Evolutionary conservation across 2,797 vertebrate genomes (phyloP).

Genomic region (Botia kubotai): DNA sequence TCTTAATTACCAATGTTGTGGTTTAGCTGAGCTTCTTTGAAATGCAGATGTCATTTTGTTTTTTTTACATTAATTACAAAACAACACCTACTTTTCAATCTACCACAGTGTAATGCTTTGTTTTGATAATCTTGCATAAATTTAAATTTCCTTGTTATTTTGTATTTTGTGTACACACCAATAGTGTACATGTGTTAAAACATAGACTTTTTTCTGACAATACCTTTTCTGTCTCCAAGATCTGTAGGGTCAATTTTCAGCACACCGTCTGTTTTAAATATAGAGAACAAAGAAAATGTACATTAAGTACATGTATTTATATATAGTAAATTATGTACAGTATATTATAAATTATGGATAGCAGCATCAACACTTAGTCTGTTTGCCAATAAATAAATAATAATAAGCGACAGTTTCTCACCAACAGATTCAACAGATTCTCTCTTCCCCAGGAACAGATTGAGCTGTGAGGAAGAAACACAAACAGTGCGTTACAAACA

Average conservation of each 20-base stretch:
- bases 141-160: too few species aligned
- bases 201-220: background rate
- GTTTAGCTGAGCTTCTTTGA: too few species aligned
- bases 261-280: conserved; percentile 80
- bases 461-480: conserved; percentile 76
- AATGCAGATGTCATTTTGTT: too few species aligned
- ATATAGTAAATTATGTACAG: background rate
- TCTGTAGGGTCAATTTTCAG: conserved; percentile 84
- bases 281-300: background rate
- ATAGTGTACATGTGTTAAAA: too few species aligned
- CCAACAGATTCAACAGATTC: conserved; percentile 86
- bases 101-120: too few species aligned
- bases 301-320: background rate
- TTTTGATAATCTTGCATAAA: too few species aligned
- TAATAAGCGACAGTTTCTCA: conserved; percentile 44
- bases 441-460: conserved; percentile 88
- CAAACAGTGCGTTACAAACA: background rate
- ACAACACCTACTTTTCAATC: too few species aligned
- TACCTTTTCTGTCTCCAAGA: conserved; percentile 88
- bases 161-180: too few species aligned
- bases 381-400: background rate
- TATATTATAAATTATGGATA: background rate
- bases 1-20: too few species aligned
- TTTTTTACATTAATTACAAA: too few species aligned
- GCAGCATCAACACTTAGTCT: background rate